Base-by-base conservation (phyloP, 2,797 vertebrate genomes). In the Nannoperca australis region DNA sequence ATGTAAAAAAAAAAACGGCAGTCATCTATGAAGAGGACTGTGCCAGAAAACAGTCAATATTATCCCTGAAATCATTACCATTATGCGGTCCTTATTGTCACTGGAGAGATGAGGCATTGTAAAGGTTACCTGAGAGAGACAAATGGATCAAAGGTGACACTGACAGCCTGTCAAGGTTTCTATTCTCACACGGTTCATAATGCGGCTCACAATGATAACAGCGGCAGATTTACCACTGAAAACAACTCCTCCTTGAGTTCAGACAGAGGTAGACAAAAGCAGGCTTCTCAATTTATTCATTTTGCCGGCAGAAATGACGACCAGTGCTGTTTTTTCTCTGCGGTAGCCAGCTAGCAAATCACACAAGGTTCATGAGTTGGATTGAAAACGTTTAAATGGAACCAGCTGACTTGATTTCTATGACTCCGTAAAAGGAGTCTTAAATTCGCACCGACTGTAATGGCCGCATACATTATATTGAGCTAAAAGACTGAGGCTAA, bases 21-120 rank as follows among this genome's bases (percentile, higher is more conserved):
- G 53, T 71, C 53, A 32, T 74, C 50, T 54, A 9, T 15, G 63
- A 45, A 47, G 61, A 66, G 14, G 20, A 60, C n/a, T 24, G 40
- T 0, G 51, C 40, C 53, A 30, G 50, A 11, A 5, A 1, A 32
- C 9, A 12, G 47, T 24, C 14, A 45, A 10, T 44, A 11, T 27
- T 54, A 42, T 24, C 45, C 7, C n/a, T 8, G 0, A 45, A 51
- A 40, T 51, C 60, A 9, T 65, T 55, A 49, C 27, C 34, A 36
- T 32, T 50, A 58, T 42, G 17, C 22, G 5, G 12, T 11, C 50
- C 20, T 49, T 38, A 13, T 3, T 4, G 24, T 34, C 60, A 30
- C 12, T 18, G 53, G 44, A 40, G 53, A 70, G 44, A 36, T 12
- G 2, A 55, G 42, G 54, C 49, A 15, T 17, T 27, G 38, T 3